Evolutionary conservation across 2,113 vertebrate species (phyloP).

Genomic region (Dipodomys stephensi): DNA sequence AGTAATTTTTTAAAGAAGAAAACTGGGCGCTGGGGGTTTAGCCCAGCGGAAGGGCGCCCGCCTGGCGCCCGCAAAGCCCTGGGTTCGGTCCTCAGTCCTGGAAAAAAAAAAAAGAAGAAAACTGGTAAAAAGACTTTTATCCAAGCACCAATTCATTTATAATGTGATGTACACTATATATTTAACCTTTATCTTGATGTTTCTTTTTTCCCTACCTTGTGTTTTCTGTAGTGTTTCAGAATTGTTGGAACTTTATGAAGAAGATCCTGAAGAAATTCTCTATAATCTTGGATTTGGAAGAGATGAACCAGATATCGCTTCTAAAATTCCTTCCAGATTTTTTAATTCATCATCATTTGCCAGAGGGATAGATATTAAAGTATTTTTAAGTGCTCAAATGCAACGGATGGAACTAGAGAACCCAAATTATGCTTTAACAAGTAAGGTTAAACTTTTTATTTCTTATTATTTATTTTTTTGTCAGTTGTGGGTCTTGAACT

Average conservation of each 20-base stretch:
- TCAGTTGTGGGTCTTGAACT: too few relatives aligned
- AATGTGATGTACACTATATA: not conserved
- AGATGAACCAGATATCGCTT: conserved; percentile 96
- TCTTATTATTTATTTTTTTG: too few relatives aligned
- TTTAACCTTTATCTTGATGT: not conserved
- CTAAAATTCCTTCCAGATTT: conserved; percentile 96
- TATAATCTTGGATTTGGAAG: conserved; percentile 98
- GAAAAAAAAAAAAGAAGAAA: not conserved
- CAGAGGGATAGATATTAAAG: conserved; percentile 98
- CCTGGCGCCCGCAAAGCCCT: too few relatives aligned
- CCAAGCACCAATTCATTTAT: conserved; percentile 20
- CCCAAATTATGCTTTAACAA: conserved; percentile 97
- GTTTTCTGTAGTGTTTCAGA: conserved; percentile 93
- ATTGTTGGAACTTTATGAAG: conserved; percentile 97
- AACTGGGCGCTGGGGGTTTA: not conserved
- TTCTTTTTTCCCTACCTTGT: not conserved
- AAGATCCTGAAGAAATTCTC: conserved; percentile 98
- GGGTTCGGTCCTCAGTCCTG: too few relatives aligned
- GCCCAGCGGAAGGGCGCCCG: too few relatives aligned
- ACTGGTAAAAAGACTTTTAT: not conserved
- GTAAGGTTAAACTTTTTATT: conserved; percentile 85
- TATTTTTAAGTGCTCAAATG: conserved; percentile 97
- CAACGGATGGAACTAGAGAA: conserved; percentile 98
- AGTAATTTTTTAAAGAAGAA: not conserved
- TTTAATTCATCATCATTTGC: conserved; percentile 93